Conservation (phyloP, 2,888 invertebrate genomes). For the Microctonus hyperodae region DNA sequence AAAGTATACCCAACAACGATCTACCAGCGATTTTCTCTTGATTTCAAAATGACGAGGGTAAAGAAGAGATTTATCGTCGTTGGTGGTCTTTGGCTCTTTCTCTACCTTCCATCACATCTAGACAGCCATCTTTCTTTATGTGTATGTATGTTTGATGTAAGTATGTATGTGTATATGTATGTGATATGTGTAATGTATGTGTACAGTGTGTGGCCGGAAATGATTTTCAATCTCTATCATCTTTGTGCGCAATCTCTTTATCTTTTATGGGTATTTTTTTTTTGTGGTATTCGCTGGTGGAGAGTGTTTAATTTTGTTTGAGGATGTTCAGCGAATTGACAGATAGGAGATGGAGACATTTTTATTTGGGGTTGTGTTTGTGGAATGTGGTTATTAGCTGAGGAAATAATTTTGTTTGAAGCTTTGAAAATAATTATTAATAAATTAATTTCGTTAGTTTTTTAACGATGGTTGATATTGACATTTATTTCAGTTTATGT, state of each 20-base stretch:
- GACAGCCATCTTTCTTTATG: slow-evolving; percentile 1
- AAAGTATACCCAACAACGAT: neutral
- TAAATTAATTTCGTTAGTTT: too few species aligned
- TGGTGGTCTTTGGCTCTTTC: slow-evolving; percentile 19
- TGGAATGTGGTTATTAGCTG: too few species aligned
- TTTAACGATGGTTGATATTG: too few species aligned
- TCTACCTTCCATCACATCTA: slow-evolving; percentile 5
- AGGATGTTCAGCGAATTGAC: too few species aligned
- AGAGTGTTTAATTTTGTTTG: too few species aligned
- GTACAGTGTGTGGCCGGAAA: neutral
- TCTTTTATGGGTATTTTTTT: neutral
- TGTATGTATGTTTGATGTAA: neutral
- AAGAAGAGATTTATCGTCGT: slow-evolving; percentile 15
- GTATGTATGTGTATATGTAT: neutral
- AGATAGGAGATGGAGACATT: too few species aligned
- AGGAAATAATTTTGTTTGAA: too few species aligned
- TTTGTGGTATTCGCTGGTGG: too few species aligned
- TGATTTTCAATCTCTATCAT: slow-evolving; percentile 3
- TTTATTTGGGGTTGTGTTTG: too few species aligned
- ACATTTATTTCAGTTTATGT: too few species aligned
- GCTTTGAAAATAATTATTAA: too few species aligned
- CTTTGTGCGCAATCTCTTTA: neutral
- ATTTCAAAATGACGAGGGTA: slow-evolving; percentile 19
- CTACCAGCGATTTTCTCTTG: slow-evolving; percentile 16
- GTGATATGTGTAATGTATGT: neutral